phyloP scores from a whole-genome alignment of 2,888 invertebrate species.

The Rotaria sp. region DNA sequence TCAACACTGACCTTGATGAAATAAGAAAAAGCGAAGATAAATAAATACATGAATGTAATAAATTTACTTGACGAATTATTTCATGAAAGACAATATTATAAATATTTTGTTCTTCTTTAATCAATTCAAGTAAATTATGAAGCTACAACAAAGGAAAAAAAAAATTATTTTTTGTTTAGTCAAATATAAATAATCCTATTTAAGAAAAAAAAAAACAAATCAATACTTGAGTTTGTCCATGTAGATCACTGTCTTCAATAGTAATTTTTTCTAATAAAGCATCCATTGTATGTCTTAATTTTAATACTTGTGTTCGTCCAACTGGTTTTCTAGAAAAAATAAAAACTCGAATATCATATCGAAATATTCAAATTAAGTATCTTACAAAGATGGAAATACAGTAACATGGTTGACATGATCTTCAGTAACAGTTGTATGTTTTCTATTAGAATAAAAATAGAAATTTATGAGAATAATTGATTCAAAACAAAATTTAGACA shows the following conservation, averaged over 20 bases:
- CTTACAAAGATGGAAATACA: conserved; percentile 55
- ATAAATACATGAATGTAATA: neutral
- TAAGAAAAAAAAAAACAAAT: neutral
- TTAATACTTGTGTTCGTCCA: conserved; percentile 52
- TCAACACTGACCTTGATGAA: conserved; percentile 50
- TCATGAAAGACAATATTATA: conserved; percentile 55
- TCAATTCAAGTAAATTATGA: conserved; percentile 53
- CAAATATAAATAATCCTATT: neutral
- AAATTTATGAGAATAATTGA: neutral
- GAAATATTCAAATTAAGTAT: conserved; percentile 35
- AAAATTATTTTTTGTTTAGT: neutral
- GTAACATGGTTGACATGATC: conserved; percentile 54
- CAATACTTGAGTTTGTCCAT: conserved; percentile 53
- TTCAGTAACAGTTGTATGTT: conserved; percentile 50
- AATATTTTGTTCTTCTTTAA: conserved; percentile 55
- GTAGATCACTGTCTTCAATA: conserved; percentile 48
- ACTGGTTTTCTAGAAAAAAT: conserved; percentile 50
- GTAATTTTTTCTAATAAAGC: conserved; percentile 51
- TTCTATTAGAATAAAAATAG: conserved; percentile 45
- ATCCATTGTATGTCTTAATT: conserved; percentile 51
- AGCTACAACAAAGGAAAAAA: conserved; percentile 46
- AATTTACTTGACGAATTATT: conserved; percentile 52
- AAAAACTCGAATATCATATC: neutral
- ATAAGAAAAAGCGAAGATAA: neutral
- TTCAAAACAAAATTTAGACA: no score